phyloP scores from a whole-genome alignment of 2,797 vertebrate genomes.

The Martes flavigula region DNA sequence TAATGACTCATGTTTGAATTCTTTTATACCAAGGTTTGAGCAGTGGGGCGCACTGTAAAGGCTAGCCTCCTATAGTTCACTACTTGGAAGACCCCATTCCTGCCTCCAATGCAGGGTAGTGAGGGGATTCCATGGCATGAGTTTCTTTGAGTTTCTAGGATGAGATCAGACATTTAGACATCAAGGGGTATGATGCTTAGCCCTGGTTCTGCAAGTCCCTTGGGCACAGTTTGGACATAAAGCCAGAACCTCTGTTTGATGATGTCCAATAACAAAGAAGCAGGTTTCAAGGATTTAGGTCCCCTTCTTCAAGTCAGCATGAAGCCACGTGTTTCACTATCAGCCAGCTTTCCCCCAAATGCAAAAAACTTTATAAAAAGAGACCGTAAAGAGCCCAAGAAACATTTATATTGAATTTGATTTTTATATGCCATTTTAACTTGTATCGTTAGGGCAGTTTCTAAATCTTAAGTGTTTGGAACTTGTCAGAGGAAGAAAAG shows the following conservation, averaged over 20 bases:
- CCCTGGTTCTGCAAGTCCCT: neutral
- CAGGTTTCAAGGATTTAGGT: neutral
- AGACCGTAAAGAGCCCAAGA: constrained; percentile 3
- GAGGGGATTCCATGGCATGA: neutral
- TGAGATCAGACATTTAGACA: neutral
- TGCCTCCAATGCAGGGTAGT: neutral
- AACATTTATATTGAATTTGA: constrained; percentile 30
- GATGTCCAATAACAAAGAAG: neutral
- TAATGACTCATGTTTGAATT: neutral
- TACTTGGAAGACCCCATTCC: neutral
- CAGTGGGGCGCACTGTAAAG: neutral
- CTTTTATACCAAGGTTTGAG: neutral
- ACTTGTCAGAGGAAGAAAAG: constrained; percentile 31
- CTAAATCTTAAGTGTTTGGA: constrained; percentile 9
- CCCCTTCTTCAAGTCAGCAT: neutral
- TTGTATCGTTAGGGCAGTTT: neutral
- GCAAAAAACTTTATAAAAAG: neutral
- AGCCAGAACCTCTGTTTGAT: neutral
- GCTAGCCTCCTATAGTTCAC: neutral
- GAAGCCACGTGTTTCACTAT: neutral
- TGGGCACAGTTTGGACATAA: neutral
- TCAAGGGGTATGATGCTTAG: neutral
- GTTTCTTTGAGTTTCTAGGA: neutral
- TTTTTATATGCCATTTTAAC: constrained; percentile 20
- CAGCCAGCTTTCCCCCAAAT: neutral